Evolutionary conservation across 2,888 invertebrate genomes (phyloP).

Genomic region (Caenorhabditis imperialis): DNA sequence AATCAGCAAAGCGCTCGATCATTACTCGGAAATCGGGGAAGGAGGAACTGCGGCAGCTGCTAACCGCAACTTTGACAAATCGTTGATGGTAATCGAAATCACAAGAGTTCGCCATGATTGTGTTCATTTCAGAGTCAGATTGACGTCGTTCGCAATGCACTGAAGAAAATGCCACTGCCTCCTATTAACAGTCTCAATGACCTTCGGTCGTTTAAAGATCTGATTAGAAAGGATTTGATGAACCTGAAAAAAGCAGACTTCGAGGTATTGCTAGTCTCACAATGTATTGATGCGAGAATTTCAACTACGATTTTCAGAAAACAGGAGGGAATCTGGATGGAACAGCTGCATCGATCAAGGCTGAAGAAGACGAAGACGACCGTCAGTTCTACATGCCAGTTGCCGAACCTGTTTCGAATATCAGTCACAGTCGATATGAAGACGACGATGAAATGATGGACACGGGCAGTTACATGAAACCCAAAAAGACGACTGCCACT

Average conservation of each 20-base stretch:
- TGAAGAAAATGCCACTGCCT: slow-evolving; percentile 42
- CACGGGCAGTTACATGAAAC: not conserved
- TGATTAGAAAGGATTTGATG: slow-evolving; percentile 31
- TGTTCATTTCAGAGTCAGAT: slow-evolving; percentile 39
- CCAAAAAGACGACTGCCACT: not conserved
- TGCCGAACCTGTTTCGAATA: not conserved
- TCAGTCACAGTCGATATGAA: not conserved
- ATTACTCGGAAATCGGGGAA: slow-evolving; percentile 57
- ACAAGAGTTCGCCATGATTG: too few species aligned
- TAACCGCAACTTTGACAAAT: slow-evolving; percentile 20
- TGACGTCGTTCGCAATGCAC: slow-evolving; percentile 16
- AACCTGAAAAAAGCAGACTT: slow-evolving; percentile 34
- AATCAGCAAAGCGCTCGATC: slow-evolving; percentile 58
- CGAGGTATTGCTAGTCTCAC: too few species aligned
- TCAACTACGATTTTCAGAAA: slow-evolving; percentile 2
- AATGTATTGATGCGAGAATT: too few species aligned
- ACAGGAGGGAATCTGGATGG: not conserved
- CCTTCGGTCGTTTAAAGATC: slow-evolving; percentile 22
- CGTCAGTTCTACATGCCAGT: slow-evolving; percentile 11
- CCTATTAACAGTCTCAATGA: slow-evolving; percentile 10
- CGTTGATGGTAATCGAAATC: slow-evolving; percentile 11
- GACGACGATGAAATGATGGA: slow-evolving; percentile 23
- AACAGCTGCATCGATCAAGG: not conserved
- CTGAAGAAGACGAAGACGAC: slow-evolving; percentile 25
- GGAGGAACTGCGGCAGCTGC: slow-evolving; percentile 30